These are phyloP conservation scores for Boloria selene DNA, from an alignment of 2,888 invertebrate species.

Conservation along the genomic window DNA sequence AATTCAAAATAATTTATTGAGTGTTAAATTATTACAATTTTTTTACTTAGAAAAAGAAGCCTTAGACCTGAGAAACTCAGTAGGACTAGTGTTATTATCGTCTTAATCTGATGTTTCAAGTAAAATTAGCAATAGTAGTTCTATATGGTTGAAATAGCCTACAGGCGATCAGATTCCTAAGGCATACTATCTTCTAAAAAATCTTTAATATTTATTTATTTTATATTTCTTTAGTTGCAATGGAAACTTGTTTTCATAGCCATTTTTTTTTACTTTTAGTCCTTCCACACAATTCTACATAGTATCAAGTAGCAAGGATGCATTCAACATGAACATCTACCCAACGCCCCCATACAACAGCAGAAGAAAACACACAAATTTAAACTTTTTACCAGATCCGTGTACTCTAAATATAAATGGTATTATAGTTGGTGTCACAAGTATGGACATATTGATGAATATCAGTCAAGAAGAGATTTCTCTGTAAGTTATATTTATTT, in stretches of 20 bases:
- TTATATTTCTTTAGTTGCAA: not conserved
- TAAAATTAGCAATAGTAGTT: no score
- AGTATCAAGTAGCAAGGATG: conserved; percentile 89
- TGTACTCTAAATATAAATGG: conserved; percentile 89
- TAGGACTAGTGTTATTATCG: no score
- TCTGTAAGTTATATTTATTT: conserved; percentile 75
- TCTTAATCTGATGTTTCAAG: no score
- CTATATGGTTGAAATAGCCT: no score
- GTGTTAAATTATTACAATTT: no score
- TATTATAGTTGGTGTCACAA: conserved; percentile 89
- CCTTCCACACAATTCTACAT: conserved; percentile 87
- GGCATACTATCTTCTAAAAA: no score
- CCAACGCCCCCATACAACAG: conserved; percentile 90
- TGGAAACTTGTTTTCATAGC: conserved; percentile 10
- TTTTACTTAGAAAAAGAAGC: no score
- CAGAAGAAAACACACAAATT: conserved; percentile 81
- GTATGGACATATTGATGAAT: conserved; percentile 92
- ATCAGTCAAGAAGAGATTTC: conserved; percentile 90
- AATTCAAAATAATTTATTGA: no score
- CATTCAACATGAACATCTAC: conserved; percentile 89
- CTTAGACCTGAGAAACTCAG: no score
- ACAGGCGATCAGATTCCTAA: no score
- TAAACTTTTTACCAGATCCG: conserved; percentile 91
- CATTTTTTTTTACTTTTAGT: conserved; percentile 57
- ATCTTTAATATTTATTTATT: no score